These are phyloP conservation scores for Drosophila arawakana DNA, from an alignment of 1,140 invertebrate genomes.

Conservation along the genomic window DNA sequence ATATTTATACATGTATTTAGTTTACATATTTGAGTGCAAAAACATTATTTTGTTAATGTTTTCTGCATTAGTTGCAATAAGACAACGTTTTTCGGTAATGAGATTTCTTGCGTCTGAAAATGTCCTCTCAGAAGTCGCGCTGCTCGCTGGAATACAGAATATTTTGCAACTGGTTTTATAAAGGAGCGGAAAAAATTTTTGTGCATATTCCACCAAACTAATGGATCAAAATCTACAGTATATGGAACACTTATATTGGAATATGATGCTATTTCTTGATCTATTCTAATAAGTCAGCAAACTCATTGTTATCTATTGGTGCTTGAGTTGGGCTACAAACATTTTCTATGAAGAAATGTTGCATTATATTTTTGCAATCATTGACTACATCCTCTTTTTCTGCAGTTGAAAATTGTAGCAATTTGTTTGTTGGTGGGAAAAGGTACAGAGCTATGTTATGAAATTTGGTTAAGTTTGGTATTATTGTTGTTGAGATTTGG, in stretches of 20 bases:
- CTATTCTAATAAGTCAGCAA: too few species aligned
- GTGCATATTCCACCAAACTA: too few species aligned
- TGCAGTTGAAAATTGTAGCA: conserved; percentile 23
- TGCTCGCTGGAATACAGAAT: neutral
- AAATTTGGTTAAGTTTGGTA: conserved; percentile 20
- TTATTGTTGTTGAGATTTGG: conserved; percentile 10
- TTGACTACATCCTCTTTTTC: conserved; percentile 3
- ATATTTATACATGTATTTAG: too few species aligned
- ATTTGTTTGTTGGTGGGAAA: conserved; percentile 27
- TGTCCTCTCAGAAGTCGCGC: neutral
- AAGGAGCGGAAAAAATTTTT: too few species aligned
- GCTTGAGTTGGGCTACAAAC: too few species aligned
- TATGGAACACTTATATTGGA: too few species aligned
- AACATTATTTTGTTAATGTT: too few species aligned
- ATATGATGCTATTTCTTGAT: too few species aligned
- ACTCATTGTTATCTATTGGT: neutral
- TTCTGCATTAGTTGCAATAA: neutral
- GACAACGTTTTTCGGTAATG: neutral
- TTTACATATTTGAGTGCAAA: too few species aligned
- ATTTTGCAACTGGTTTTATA: too few species aligned
- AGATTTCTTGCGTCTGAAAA: conserved; percentile 2
- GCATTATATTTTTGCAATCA: neutral
- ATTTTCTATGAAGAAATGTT: neutral
- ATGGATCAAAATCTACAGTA: too few species aligned
- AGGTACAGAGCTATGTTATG: conserved; percentile 33